Evolutionary conservation across 2,797 vertebrate genomes (phyloP).

Genomic region (Nasua narica): DNA sequence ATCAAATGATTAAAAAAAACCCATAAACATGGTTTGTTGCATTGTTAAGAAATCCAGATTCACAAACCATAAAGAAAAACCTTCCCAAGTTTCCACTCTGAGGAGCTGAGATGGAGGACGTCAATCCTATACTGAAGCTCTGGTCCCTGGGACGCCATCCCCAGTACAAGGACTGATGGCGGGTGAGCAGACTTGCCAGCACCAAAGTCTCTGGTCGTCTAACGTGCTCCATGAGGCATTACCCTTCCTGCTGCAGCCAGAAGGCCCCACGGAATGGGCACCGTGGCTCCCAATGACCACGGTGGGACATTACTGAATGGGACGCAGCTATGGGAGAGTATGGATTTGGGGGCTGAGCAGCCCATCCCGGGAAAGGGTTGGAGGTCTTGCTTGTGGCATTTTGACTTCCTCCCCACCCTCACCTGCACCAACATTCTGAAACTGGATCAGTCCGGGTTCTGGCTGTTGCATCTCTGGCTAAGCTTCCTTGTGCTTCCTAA

Average conservation of each 20-base stretch:
- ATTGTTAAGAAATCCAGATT: background rate
- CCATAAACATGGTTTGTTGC: background rate
- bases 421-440: background rate
- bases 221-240: background rate
- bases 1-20: background rate
- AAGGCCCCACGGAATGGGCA: rapidly evolving
- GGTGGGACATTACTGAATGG: no score
- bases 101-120: background rate
- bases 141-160: background rate
- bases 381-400: background rate
- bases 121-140: background rate
- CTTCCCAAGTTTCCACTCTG: background rate
- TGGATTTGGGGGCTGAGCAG: background rate
- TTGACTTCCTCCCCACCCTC: no score
- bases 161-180: background rate
- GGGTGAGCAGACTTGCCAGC: background rate
- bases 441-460: no score
- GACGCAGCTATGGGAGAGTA: background rate
- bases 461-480: rapidly evolving
- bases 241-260: rapidly evolving
- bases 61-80: background rate
- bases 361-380: background rate
- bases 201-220: background rate
- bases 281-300: rapidly evolving
- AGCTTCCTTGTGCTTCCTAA: rapidly evolving